These are phyloP conservation scores for Tokudaia tokunoshimensis DNA, from an alignment of 2,797 vertebrate genomes.

Conservation along the genomic window DNA sequence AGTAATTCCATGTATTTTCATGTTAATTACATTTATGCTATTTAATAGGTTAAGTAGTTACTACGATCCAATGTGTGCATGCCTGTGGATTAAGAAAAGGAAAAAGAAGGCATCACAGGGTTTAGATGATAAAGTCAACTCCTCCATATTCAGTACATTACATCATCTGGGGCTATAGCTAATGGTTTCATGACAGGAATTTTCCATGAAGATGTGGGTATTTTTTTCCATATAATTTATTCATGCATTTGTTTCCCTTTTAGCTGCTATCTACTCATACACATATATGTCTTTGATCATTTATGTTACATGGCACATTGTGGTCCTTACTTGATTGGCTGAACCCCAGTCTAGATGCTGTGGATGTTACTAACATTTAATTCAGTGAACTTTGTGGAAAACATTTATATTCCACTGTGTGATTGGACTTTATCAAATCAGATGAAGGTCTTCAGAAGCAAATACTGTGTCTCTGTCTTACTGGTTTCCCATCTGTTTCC, in stretches of 20 bases:
- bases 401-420: background rate
- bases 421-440: background rate
- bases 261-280: background rate
- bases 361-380: background rate
- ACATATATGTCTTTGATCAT: background rate
- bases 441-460: background rate
- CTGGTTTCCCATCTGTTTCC: background rate
- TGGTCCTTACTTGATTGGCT: background rate
- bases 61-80: background rate
- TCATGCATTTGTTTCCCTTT: background rate
- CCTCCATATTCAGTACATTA: background rate
- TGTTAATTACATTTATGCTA: background rate
- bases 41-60: conserved; percentile 11
- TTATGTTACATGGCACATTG: background rate
- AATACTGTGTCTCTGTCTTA: background rate
- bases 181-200: background rate
- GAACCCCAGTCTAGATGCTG: background rate
- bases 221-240: background rate
- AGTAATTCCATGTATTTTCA: background rate
- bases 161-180: background rate
- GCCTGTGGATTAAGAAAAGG: background rate
- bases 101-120: background rate
- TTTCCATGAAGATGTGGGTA: fast-evolving
- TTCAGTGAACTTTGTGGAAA: background rate
- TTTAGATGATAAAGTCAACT: background rate